phyloP scores from a whole-genome alignment of 1,140 invertebrate species.

The Samia ricini region DNA sequence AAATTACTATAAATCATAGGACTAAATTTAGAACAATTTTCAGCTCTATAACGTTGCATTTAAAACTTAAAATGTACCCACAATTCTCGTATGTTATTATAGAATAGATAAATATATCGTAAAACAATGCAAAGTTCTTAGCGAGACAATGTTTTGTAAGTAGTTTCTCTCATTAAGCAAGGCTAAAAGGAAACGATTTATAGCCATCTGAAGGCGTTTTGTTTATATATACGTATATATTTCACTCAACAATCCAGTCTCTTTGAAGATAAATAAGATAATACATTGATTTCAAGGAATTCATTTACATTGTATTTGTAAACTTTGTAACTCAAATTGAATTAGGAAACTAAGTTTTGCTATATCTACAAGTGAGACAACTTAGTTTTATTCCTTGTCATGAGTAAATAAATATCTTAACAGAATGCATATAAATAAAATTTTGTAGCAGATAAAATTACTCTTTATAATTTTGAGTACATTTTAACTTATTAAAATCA shows the following conservation, averaged over 20 bases:
- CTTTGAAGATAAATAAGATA: background rate
- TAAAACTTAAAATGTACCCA: background rate
- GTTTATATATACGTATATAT: background rate
- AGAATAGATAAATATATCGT: constrained; percentile 1
- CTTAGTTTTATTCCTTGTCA: no score
- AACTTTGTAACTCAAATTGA: background rate
- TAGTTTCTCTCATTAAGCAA: constrained; percentile 1
- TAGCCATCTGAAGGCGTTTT: background rate
- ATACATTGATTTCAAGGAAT: background rate
- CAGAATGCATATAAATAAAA: no score
- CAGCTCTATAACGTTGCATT: background rate
- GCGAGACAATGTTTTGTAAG: background rate
- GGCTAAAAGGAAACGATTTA: background rate
- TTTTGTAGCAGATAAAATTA: no score
- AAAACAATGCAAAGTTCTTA: background rate
- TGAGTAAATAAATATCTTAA: no score
- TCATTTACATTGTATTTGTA: background rate
- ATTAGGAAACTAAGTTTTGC: background rate
- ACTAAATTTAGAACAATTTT: background rate
- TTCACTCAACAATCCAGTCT: background rate
- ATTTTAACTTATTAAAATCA: no score
- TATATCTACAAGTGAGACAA: no score
- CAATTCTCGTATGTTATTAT: background rate
- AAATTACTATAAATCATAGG: background rate
- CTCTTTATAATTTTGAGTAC: no score